phyloP scores from a whole-genome alignment of 2,113 vertebrate species.

The Pavo muticus region DNA sequence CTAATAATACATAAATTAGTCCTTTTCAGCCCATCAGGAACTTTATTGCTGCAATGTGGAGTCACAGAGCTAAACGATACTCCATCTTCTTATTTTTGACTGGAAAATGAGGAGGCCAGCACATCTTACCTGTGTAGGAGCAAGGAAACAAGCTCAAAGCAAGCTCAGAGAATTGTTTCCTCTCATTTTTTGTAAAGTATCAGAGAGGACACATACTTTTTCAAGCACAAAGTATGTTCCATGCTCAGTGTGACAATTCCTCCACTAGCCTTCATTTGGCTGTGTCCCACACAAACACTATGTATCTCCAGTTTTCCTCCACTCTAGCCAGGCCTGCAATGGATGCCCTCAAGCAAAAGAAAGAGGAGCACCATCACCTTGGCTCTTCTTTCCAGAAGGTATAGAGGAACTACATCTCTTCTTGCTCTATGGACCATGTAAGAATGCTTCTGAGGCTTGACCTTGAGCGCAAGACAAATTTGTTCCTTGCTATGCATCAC shows the following conservation, averaged over 20 bases:
- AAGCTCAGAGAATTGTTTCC: neutral
- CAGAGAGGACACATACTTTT: neutral
- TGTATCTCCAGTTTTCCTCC: neutral
- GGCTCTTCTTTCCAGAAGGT: neutral
- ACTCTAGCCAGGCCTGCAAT: fast-evolving
- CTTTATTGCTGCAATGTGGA: neutral
- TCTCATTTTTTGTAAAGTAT: neutral
- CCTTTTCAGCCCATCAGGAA: neutral
- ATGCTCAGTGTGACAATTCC: neutral
- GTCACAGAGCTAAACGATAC: neutral
- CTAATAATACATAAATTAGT: neutral
- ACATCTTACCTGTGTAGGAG: neutral
- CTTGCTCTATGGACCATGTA: neutral
- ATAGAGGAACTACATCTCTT: neutral
- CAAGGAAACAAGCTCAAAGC: fast-evolving
- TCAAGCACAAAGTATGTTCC: neutral
- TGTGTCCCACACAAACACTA: neutral
- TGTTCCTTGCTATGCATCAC: neutral
- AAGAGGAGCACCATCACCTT: neutral
- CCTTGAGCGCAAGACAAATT: neutral
- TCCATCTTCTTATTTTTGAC: neutral
- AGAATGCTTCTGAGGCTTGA: neutral
- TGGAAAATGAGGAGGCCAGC: neutral
- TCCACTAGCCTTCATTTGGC: fast-evolving
- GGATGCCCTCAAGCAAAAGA: neutral